Conservation (phyloP, 2,888 invertebrate species). For the Nomada goodeniana region DNA sequence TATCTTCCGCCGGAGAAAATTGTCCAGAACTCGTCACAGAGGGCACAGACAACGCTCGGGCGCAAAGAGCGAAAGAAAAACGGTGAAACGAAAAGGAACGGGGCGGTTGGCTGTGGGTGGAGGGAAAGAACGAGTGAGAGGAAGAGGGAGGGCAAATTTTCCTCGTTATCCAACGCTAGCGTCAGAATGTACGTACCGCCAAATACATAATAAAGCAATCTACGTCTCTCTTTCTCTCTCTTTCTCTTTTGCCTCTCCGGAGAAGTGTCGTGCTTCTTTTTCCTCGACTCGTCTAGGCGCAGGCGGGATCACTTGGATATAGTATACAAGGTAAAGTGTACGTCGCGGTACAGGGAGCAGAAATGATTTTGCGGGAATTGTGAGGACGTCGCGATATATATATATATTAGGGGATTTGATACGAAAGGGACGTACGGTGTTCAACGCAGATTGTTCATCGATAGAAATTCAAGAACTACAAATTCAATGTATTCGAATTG, state of each 20-base stretch:
- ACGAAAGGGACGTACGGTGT: neutral
- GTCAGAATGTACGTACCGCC: constrained; percentile 52
- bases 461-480: neutral
- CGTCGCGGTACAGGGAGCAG: neutral
- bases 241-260: neutral
- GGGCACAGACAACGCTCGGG: constrained; percentile 40
- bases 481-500: too few relatives aligned
- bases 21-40: constrained; percentile 73
- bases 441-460: neutral
- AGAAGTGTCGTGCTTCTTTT: constrained; percentile 1
- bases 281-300: constrained; percentile 7
- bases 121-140: neutral
- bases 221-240: constrained; percentile 33
- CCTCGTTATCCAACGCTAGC: constrained; percentile 74
- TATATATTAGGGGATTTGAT: neutral
- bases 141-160: constrained; percentile 37
- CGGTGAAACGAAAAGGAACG: neutral
- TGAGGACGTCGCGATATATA: neutral
- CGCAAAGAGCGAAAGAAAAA: constrained; percentile 20
- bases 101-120: neutral
- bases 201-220: constrained; percentile 66
- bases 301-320: neutral
- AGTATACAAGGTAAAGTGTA: constrained; percentile 7
- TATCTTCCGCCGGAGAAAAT: constrained; percentile 78
- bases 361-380: constrained; percentile 6